phyloP scores from a whole-genome alignment of 2,888 invertebrate genomes.

The Spilosoma lubricipeda region DNA sequence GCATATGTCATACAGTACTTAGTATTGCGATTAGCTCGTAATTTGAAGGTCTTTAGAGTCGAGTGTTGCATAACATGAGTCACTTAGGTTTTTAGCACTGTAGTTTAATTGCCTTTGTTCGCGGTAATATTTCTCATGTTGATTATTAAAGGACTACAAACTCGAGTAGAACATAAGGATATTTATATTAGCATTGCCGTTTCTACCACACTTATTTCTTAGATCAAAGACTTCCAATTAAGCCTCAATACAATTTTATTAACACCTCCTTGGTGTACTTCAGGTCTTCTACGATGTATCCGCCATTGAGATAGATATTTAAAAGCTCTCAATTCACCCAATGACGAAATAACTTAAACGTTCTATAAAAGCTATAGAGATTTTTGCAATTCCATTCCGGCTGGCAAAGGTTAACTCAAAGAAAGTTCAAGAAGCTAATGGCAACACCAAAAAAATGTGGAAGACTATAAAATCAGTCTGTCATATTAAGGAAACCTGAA shows the following conservation, averaged over 20 bases:
- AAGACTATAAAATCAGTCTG: too few species aligned
- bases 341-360: too few species aligned
- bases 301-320: too few species aligned
- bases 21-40: constrained; percentile 13
- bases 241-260: neutral
- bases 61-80: constrained; percentile 8
- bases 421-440: too few species aligned
- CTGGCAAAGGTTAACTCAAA: too few species aligned
- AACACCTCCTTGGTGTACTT: too few species aligned
- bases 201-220: neutral
- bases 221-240: neutral
- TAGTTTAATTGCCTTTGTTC: neutral
- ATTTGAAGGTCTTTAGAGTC: constrained; percentile 5
- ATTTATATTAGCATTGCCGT: neutral
- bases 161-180: neutral
- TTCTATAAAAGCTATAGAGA: too few species aligned
- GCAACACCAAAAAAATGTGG: too few species aligned
- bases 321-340: too few species aligned
- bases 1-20: constrained; percentile 30
- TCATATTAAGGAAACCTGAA: too few species aligned
- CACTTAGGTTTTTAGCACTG: constrained; percentile 1
- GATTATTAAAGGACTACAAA: neutral
- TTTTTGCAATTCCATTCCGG: too few species aligned
- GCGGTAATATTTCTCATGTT: neutral
- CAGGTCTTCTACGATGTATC: too few species aligned